Evolutionary conservation across 2,888 invertebrate genomes (phyloP).

Genomic region (Tinea semifulvella): DNA sequence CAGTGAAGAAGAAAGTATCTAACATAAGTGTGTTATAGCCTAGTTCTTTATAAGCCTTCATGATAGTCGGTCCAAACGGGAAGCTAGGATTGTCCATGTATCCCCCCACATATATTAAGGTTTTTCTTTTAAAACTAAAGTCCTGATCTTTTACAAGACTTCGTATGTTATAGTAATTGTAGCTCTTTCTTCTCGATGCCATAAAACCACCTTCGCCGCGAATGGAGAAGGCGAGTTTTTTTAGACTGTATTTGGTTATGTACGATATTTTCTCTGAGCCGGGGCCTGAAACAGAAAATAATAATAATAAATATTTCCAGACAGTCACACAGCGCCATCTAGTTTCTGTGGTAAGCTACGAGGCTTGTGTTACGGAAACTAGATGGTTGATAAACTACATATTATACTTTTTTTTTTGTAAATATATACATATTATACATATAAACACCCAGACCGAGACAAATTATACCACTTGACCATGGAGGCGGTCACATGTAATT

Average conservation of each 20-base stretch:
- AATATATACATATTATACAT: too few species aligned
- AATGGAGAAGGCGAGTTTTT: constrained; percentile 29
- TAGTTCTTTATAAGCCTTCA: constrained; percentile 28
- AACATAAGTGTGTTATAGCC: constrained; percentile 38
- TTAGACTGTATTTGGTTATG: constrained; percentile 33
- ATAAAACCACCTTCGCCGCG: constrained; percentile 23
- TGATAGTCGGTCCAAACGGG: constrained; percentile 25
- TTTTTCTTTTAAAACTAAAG: constrained; percentile 31
- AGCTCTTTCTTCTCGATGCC: constrained; percentile 24
- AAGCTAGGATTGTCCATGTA: constrained; percentile 36
- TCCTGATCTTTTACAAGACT: constrained; percentile 29
- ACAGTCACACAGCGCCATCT: too few species aligned
- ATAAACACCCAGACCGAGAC: too few species aligned
- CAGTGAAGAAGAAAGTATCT: constrained; percentile 34
- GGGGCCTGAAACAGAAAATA: constrained; percentile 45
- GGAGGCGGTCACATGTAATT: too few species aligned
- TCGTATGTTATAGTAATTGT: constrained; percentile 37
- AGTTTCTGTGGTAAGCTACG: too few species aligned
- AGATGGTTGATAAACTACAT: too few species aligned
- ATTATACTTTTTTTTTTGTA: too few species aligned
- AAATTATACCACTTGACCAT: too few species aligned
- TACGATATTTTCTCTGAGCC: constrained; percentile 29
- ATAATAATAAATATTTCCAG: too few species aligned
- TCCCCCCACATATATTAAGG: constrained; percentile 38
- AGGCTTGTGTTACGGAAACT: too few species aligned